Base-by-base conservation (phyloP, 2,113 vertebrate genomes). In the Etheostoma cragini region DNA sequence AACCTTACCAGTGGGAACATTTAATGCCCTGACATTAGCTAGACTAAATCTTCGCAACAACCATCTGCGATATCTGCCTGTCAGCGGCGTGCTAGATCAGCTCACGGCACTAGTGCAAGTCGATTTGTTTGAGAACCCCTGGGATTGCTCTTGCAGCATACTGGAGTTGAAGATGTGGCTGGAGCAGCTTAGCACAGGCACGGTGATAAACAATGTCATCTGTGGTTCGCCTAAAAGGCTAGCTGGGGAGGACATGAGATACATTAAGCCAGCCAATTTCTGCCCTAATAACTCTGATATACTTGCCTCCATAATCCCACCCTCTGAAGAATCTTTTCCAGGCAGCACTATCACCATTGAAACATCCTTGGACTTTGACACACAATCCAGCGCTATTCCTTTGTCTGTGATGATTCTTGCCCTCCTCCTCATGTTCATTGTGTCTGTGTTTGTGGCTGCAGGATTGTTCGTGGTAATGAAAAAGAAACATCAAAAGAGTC, bases 61-160 rank as follows among this genome's bases (percentile, higher is more conserved):
- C 91, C 97, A 98, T 86, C 96, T 99, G 84, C 94, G 96, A 45
- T 96, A 96, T 82, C 84, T 99, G 86, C 97, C 97, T 0, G 96
- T 97, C 71, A 95, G 94, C 6, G 97, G 97, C 6, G 96, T 99
- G 33, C 88, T 99, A 38, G 96, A 98, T 91, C 97, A 98, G 84
- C 94, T 99, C 6, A 95, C 94, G n/a, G 95, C 96, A 0, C 91
- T 99, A 70, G 96, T 99, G 82, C 98, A 99, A 89, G 98, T 99
- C 11, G 98, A 99, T 91, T 93, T 99, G 80, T 97, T 97, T 3
- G 98, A 99, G 94, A 99, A 99, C 93, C 98, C 98, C 2, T 99
- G 98, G 98, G 97, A 98, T 90, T 99, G 98, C 87, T 97, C 96
- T 3, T 99, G 98, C 58, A 94, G 95, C 50, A 95, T 96, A 74